Conservation (phyloP, 2,113 vertebrate genomes). For the Apodemus speciosus region DNA sequence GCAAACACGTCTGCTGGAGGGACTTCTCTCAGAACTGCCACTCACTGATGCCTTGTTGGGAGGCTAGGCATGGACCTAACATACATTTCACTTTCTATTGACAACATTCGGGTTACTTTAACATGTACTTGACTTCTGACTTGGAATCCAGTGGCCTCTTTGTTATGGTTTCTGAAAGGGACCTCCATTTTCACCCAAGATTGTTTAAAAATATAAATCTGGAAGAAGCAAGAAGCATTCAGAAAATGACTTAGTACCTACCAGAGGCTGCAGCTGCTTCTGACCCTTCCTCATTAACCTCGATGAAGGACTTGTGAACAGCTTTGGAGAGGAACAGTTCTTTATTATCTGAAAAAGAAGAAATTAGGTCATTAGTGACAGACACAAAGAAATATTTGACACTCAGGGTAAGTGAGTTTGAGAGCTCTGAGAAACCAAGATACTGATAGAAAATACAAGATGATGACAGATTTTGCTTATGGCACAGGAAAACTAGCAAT, state of each 20-base stretch:
- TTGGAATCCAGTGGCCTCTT: background rate
- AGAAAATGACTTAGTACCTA: constrained; percentile 79
- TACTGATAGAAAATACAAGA: background rate
- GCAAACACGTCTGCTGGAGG: background rate
- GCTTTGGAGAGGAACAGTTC: constrained; percentile 94
- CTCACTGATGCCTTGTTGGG: background rate
- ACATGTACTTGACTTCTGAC: constrained; percentile 34
- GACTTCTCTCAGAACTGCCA: background rate
- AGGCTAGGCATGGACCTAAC: background rate
- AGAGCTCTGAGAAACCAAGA: background rate
- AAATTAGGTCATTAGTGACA: constrained; percentile 32
- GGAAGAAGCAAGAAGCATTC: constrained; percentile 2
- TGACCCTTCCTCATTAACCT: constrained; percentile 97
- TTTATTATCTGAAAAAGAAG: constrained; percentile 88
- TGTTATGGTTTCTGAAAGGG: constrained; percentile 18
- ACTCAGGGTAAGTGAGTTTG: constrained; percentile 31
- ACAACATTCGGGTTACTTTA: background rate
- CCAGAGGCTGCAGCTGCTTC: constrained; percentile 97
- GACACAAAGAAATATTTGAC: background rate
- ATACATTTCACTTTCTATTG: background rate
- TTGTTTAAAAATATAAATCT: background rate
- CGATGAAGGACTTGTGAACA: constrained; percentile 95
- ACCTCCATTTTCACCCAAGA: background rate
- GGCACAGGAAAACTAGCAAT: background rate
- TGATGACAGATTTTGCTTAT: constrained; percentile 19